Percentiles rank a stretch among this genome's conserved stretches.
Evolutionary conservation across 2,888 invertebrate genomes (phyloP).

Genomic region (Cheilosia grossa): DNA sequence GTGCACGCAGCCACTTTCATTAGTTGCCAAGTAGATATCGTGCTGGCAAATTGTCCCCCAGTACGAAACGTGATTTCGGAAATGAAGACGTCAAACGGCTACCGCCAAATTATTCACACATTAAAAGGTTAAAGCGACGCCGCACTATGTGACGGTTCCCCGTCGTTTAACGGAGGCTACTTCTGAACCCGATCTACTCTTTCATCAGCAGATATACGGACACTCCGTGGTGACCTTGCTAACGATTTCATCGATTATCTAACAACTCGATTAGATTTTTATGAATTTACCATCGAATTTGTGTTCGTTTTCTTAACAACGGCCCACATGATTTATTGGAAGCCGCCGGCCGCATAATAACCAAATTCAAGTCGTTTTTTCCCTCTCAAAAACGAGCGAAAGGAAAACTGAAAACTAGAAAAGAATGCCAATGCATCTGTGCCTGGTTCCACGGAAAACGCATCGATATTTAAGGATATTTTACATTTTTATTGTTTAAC

Average conservation of each 20-base stretch:
- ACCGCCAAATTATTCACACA: conserved; percentile 63
- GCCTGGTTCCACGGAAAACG: conserved; percentile 44
- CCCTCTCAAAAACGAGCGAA: conserved; percentile 1
- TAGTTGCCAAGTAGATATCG: conserved; percentile 3
- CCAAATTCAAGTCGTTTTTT: conserved; percentile 55
- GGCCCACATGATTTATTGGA: conserved; percentile 64
- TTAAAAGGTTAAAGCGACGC: conserved; percentile 51
- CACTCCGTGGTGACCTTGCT: conserved; percentile 63
- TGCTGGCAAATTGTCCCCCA: neutral
- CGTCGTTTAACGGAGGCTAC: conserved; percentile 16
- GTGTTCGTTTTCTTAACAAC: neutral
- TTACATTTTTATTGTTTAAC: conserved; percentile 61
- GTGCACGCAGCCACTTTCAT: conserved; percentile 37
- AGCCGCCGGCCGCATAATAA: conserved; percentile 35
- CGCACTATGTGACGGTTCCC: conserved; percentile 39
- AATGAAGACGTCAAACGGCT: conserved; percentile 18
- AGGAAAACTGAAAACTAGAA: conserved; percentile 6
- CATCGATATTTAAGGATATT: conserved; percentile 49
- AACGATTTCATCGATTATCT: conserved; percentile 71
- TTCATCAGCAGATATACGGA: neutral
- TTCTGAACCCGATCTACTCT: conserved; percentile 22
- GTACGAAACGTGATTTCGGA: conserved; percentile 17
- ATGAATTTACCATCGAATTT: conserved; percentile 59
- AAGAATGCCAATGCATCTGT: conserved; percentile 7
- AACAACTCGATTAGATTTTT: conserved; percentile 70